Base-by-base conservation (phyloP, 2,797 vertebrate species). In the Balearica regulorum region DNA sequence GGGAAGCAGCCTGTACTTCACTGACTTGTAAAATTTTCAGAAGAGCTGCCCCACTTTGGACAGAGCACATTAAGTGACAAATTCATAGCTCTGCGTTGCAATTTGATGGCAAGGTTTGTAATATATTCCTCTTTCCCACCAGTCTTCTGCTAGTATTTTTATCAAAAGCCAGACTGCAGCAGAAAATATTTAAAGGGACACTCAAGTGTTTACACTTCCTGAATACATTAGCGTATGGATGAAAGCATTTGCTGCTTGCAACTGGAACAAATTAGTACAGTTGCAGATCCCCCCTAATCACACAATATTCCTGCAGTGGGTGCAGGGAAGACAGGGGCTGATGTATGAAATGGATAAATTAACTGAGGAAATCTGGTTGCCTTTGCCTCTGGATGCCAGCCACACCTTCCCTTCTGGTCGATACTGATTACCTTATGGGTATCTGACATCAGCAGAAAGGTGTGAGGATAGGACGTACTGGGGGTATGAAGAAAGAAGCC, bases 161-260 rank as follows among this genome's bases (percentile, higher is more conserved):
- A 83, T 88, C 91, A 90, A 94, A 94, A 95, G 70, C 58, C 83
- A 93, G 83, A 75, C 72, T 82, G 85, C 93, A 95, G 94, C 68
- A 94, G 81, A 92, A 93, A 96, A 92, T 90, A 91, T 95, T 95
- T 94, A 89, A 96, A 96, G 94, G 88, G 91, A 71, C 81, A 90
- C 64, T 93, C 62, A 37, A 86, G 57, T 83, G 70, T 75, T 95
- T 83, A 60, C 35, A 55, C 37, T 94, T 90, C 85, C 89, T 94
- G 91, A 76, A 75, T 66, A n/a, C 46, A 89, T 89, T 83, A 91
- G 78, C 79, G 43, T 62, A 68, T 2, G 29, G 61, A 72, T 70
- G 58, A 84, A 88, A 86, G 70, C 16, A 22, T 76, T 95, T 96
- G 55, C 75, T 94, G 69, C 76, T 90, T 1, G 2, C 54, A 61